Conservation (phyloP, 2,113 vertebrate species). For the Actinemys pallida region DNA sequence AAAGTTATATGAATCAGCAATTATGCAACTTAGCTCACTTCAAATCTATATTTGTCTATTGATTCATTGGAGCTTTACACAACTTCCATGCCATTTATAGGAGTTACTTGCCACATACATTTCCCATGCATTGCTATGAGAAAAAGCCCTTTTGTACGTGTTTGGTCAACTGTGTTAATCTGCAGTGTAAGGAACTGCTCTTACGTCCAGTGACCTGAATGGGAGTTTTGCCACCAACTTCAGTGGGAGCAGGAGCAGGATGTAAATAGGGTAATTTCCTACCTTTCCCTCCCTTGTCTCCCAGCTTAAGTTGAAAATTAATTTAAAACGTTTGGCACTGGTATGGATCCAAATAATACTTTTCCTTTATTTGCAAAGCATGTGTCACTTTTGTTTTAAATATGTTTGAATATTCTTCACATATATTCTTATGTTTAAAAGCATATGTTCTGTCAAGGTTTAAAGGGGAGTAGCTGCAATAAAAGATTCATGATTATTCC, state of each 20-base stretch:
- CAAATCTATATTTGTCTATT: conserved; percentile 35
- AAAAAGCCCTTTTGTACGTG: not conserved
- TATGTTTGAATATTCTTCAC: not conserved
- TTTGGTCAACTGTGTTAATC: not conserved
- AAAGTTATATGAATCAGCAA: conserved; percentile 5
- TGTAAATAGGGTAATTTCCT: fast-evolving
- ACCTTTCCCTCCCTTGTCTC: not conserved
- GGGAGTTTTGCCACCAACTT: not conserved
- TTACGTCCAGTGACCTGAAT: fast-evolving
- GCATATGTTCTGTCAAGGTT: not conserved
- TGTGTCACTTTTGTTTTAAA: not conserved
- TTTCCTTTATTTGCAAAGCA: not conserved
- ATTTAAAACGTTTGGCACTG: not conserved
- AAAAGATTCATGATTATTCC: no score
- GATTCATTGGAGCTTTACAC: not conserved
- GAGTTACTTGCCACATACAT: not conserved
- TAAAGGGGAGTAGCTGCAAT: not conserved
- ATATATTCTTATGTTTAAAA: not conserved
- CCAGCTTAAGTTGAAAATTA: fast-evolving
- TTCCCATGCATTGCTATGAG: not conserved
- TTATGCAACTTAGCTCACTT: not conserved
- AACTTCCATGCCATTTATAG: not conserved
- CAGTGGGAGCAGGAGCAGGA: not conserved
- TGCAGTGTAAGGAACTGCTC: not conserved
- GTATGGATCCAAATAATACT: not conserved